Conservation (phyloP, 2,113 vertebrate species). For the Gopherus evgoodei region DNA sequence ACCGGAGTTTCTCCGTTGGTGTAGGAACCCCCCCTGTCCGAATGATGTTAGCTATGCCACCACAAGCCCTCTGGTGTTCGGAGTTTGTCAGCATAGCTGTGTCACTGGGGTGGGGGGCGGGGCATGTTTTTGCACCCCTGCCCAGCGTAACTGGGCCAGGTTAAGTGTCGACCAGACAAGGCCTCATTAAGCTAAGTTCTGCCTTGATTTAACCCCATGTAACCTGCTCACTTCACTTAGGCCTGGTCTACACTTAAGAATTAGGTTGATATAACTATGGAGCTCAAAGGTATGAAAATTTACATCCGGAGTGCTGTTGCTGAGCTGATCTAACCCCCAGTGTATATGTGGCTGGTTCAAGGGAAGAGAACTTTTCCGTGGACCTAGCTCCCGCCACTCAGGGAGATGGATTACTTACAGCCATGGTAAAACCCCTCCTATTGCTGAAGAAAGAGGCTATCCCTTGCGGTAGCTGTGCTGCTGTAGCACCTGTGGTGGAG, state of each 20-base stretch:
- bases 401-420: too few relatives aligned
- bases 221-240: neutral
- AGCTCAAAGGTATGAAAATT: neutral
- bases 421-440: neutral
- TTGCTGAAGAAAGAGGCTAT: neutral
- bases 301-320: too few relatives aligned
- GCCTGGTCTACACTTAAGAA: neutral
- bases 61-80: neutral
- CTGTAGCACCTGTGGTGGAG: too few relatives aligned
- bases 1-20: neutral
- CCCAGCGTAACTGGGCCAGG: neutral
- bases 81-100: neutral
- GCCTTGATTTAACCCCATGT: too few relatives aligned
- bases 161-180: neutral
- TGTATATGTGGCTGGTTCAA: neutral
- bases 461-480: too few relatives aligned
- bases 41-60: neutral
- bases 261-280: neutral
- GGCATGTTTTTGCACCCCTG: neutral
- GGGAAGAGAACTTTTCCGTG: neutral
- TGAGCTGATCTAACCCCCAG: neutral
- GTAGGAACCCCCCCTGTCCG: neutral
- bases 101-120: accelerated
- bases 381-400: neutral
- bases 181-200: neutral